A percentile compares a stretch with the other conserved stretches of the same genome.
Conservation (phyloP, 1,140 invertebrate genomes). For the Harpegnathos saltator region DNA sequence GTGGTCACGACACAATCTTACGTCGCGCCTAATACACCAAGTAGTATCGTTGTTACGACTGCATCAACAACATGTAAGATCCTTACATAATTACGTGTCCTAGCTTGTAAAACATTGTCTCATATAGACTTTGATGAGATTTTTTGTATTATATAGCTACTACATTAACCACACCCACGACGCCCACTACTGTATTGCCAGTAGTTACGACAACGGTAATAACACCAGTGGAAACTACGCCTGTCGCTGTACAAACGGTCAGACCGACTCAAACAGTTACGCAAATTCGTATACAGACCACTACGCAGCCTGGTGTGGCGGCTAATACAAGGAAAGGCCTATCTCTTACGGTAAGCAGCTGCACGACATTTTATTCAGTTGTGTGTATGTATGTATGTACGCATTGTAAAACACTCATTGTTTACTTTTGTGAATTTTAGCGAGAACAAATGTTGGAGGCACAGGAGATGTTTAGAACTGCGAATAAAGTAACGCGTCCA, state of each 20-base stretch:
- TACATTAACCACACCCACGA: slow-evolving; percentile 72
- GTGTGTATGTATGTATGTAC: slow-evolving; percentile 22
- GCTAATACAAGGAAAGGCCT: slow-evolving; percentile 89
- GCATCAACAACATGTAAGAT: slow-evolving; percentile 78
- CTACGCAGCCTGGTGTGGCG: slow-evolving; percentile 84
- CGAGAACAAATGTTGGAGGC: slow-evolving; percentile 98
- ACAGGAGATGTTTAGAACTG: slow-evolving; percentile 98
- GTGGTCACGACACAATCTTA: slow-evolving; percentile 75
- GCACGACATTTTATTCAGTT: slow-evolving; percentile 34
- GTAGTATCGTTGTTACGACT: slow-evolving; percentile 70
- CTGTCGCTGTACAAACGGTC: slow-evolving; percentile 83
- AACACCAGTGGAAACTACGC: slow-evolving; percentile 78
- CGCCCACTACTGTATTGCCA: slow-evolving; percentile 80
- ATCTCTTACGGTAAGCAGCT: slow-evolving; percentile 91
- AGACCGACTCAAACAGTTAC: slow-evolving; percentile 86
- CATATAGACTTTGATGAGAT: no score
- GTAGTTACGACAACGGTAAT: slow-evolving; percentile 77
- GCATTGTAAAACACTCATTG: slow-evolving; percentile 10
- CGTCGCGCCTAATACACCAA: slow-evolving; percentile 78
- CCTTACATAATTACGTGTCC: no score
- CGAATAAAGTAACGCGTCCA: slow-evolving; percentile 97
- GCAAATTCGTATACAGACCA: slow-evolving; percentile 87
- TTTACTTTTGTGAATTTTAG: slow-evolving; percentile 84
- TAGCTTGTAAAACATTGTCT: no score
- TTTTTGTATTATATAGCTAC: slow-evolving; percentile 74